Conservation (phyloP, 2,888 invertebrate genomes). For the Parasteatoda lunata region DNA sequence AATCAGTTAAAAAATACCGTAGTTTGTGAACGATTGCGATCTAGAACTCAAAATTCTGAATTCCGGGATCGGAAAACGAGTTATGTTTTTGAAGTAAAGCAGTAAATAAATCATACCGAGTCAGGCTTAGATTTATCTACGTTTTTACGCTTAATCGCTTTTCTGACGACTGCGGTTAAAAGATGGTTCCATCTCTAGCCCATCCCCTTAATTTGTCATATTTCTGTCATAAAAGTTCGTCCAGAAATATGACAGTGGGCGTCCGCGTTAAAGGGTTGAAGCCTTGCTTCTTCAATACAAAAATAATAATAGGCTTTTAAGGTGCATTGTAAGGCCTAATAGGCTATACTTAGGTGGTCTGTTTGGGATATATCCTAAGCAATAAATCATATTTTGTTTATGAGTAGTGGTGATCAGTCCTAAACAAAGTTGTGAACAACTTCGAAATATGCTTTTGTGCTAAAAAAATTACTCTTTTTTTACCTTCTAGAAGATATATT, state of each 20-base stretch:
- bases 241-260: constrained; percentile 58
- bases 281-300: constrained; percentile 19
- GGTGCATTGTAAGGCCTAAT: constrained; percentile 44
- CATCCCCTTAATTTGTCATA: constrained; percentile 57
- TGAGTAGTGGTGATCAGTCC: neutral
- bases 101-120: constrained; percentile 56
- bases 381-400: constrained; percentile 47
- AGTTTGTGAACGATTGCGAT: constrained; percentile 20
- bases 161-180: constrained; percentile 43
- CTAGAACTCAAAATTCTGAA: constrained; percentile 29
- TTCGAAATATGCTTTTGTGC: neutral
- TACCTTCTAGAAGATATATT: neutral
- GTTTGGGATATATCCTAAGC: neutral
- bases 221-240: constrained; percentile 49
- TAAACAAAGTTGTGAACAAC: neutral
- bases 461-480: neutral
- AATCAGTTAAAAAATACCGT: constrained; percentile 2
- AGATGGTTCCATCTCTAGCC: constrained; percentile 42
- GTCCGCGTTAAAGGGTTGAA: constrained; percentile 34
- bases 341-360: constrained; percentile 31
- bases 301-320: constrained; percentile 56
- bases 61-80: constrained; percentile 16
- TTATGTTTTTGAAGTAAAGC: constrained; percentile 45
- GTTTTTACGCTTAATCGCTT: constrained; percentile 60
- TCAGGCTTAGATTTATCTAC: constrained; percentile 49